Conservation (phyloP, 2,888 invertebrate genomes). For the Altica lythri region DNA sequence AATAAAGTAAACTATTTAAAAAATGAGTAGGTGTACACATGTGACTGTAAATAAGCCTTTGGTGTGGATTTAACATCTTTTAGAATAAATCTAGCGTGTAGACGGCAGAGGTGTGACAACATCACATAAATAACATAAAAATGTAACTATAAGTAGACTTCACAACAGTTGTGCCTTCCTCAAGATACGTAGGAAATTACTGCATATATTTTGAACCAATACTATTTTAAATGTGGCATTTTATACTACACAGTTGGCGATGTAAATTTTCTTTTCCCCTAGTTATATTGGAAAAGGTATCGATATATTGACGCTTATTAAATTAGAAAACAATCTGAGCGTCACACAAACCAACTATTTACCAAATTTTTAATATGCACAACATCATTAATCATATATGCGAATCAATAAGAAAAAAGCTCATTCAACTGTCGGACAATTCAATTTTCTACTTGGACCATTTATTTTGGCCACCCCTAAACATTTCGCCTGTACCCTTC, state of each 20-base stretch:
- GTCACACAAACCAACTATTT: not conserved
- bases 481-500: slow-evolving; percentile 4
- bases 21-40: slow-evolving; percentile 31
- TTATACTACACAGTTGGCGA: no score
- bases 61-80: slow-evolving; percentile 36
- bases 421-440: slow-evolving; percentile 23
- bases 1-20: slow-evolving; percentile 33
- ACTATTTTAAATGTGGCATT: no score
- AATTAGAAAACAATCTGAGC: not conserved
- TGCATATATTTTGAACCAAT: no score
- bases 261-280: no score
- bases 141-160: slow-evolving; percentile 18
- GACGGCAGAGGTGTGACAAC: slow-evolving; percentile 14
- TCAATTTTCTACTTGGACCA: slow-evolving; percentile 23
- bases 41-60: slow-evolving; percentile 32
- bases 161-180: no score
- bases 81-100: slow-evolving; percentile 31
- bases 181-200: no score
- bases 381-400: slow-evolving; percentile 19
- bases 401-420: slow-evolving; percentile 22
- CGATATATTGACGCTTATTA: not conserved
- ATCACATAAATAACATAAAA: slow-evolving; percentile 14
- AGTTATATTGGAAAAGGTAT: no score
- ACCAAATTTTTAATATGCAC: not conserved
- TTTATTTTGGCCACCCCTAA: slow-evolving; percentile 19